Evolutionary conservation across 2,113 vertebrate species (phyloP).

Genomic region (Ameiurus melas): DNA sequence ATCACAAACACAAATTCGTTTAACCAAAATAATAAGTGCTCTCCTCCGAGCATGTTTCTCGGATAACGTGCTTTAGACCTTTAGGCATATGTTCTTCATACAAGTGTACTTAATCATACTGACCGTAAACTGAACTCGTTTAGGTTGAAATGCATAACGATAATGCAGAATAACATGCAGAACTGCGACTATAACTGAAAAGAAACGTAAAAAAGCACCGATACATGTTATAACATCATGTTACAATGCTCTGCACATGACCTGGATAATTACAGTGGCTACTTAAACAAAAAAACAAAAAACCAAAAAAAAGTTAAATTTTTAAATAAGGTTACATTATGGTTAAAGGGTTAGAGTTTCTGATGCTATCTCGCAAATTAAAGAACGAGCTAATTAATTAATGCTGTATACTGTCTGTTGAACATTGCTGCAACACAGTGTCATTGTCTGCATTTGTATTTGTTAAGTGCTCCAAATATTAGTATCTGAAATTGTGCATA

Average conservation of each 20-base stretch:
- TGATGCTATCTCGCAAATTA: background rate
- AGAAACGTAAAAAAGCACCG: background rate
- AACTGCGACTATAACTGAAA: background rate
- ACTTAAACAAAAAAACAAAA: background rate
- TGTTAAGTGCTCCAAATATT: background rate
- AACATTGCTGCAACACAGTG: background rate
- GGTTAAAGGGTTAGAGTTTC: background rate
- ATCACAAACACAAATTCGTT: background rate
- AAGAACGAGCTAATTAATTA: background rate
- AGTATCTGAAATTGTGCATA: too few relatives aligned
- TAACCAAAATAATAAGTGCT: background rate
- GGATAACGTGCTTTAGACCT: background rate
- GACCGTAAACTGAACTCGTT: background rate
- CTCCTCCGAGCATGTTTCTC: background rate
- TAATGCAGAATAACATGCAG: background rate
- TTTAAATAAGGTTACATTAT: background rate
- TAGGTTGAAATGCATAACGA: background rate
- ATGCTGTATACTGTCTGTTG: background rate
- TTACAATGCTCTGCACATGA: background rate
- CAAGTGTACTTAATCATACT: background rate
- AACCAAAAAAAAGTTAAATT: background rate
- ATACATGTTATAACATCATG: background rate
- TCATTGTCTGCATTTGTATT: background rate
- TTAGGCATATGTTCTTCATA: background rate
- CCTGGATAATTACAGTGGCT: background rate